Conservation (phyloP, 53 echinoderm and acorn worm species). For the Temnopleurus reevesii region DNA sequence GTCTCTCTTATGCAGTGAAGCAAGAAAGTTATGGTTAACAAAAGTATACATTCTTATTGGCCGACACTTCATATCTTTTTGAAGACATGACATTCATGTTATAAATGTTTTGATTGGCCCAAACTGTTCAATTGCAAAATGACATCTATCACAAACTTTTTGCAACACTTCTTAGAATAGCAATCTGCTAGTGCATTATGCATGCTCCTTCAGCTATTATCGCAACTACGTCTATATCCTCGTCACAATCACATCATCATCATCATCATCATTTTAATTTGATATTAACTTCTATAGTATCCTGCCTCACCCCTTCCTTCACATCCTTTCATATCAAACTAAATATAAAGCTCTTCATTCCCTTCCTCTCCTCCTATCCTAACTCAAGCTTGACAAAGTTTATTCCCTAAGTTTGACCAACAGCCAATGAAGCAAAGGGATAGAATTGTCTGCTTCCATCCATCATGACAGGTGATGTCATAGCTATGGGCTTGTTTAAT, state of each 20-base stretch:
- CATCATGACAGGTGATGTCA: conserved; percentile 21
- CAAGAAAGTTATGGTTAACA: too few species aligned
- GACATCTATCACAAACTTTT: too few species aligned
- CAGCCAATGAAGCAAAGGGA: background rate
- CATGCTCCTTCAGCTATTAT: too few species aligned
- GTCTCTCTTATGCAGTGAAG: too few species aligned
- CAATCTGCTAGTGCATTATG: too few species aligned
- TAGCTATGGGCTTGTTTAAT: conserved; percentile 10
- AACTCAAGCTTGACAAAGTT: background rate
- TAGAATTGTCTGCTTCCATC: conserved; percentile 1
- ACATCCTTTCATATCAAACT: background rate
- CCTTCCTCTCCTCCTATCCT: conserved; percentile 8
- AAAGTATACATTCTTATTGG: too few species aligned
- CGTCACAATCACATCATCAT: background rate
- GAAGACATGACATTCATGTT: too few species aligned
- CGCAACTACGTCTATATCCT: too few species aligned
- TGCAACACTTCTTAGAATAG: too few species aligned
- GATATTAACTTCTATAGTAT: background rate
- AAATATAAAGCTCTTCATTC: background rate
- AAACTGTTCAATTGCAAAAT: too few species aligned
- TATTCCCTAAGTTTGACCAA: background rate
- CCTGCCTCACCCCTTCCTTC: conserved; percentile 47
- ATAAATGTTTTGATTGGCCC: too few species aligned
- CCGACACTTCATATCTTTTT: too few species aligned
- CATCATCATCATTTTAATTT: background rate